These are phyloP conservation scores for Glaucomys volans DNA, from an alignment of 2,113 vertebrate genomes.

Conservation along the genomic window DNA sequence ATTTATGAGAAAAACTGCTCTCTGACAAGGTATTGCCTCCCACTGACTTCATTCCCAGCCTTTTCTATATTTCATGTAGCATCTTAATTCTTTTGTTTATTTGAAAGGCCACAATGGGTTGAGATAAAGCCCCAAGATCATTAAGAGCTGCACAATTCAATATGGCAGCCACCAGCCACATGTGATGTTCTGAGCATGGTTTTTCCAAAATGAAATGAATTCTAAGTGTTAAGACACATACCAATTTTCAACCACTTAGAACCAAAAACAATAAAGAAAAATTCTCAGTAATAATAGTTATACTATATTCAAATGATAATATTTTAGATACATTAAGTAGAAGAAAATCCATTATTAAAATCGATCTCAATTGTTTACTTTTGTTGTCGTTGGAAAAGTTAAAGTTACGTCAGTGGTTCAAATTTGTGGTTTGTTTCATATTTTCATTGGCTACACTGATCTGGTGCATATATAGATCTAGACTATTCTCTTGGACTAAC, in stretches of 20 bases:
- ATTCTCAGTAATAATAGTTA: neutral
- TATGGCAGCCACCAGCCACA: neutral
- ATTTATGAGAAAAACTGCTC: neutral
- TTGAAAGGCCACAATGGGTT: neutral
- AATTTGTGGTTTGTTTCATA: neutral
- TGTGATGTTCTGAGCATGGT: neutral
- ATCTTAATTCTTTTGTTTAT: neutral
- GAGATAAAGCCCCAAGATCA: neutral
- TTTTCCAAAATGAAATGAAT: neutral
- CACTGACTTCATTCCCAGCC: neutral
- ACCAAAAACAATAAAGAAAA: neutral
- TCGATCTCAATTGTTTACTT: neutral
- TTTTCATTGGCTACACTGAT: neutral
- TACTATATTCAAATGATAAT: neutral
- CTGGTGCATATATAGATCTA: neutral
- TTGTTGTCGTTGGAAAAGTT: neutral
- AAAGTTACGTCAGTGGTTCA: neutral
- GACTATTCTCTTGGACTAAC: neutral
- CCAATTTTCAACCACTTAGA: neutral
- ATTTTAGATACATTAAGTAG: neutral
- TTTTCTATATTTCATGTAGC: neutral
- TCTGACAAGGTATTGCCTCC: neutral
- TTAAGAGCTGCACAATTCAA: neutral
- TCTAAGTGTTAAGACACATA: neutral
- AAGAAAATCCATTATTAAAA: constrained; percentile 11